Evolutionary conservation across 1,140 invertebrate species (phyloP).

Genomic region (Halesus radiatus): DNA sequence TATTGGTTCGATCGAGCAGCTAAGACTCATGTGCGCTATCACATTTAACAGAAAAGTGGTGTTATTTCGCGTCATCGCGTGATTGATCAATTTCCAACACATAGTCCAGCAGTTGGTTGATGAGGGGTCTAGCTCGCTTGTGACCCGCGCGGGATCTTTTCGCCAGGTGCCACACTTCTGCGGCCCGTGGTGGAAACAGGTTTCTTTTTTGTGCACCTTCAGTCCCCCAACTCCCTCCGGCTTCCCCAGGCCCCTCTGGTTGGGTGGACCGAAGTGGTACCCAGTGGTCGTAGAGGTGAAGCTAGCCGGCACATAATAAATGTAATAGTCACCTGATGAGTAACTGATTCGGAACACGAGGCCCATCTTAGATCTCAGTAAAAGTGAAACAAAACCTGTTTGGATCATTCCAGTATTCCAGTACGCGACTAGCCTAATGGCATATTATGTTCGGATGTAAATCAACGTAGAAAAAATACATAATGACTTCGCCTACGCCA

Average conservation of each 20-base stretch:
- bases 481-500: conserved; percentile 23
- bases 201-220: conserved; percentile 16
- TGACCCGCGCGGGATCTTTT: not conserved
- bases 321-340: not conserved
- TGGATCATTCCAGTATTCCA: conserved; percentile 4
- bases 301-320: not conserved
- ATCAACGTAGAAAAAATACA: conserved; percentile 10
- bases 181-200: not conserved
- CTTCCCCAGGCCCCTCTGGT: too few species aligned
- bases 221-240: not conserved
- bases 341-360: not conserved
- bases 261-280: not conserved
- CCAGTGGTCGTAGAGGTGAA: not conserved
- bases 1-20: too few species aligned
- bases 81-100: conserved; percentile 13
- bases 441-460: conserved; percentile 8
- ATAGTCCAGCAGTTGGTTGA: not conserved
- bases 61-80: conserved; percentile 1
- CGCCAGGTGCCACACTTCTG: conserved; percentile 14
- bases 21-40: too few species aligned
- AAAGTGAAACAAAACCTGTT: conserved; percentile 21
- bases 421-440: not conserved
- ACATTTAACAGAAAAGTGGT: too few species aligned
- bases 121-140: not conserved
- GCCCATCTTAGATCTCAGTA: not conserved